Evolutionary conservation across 2,888 invertebrate species (phyloP).

Genomic region (Xanthia icteritia): DNA sequence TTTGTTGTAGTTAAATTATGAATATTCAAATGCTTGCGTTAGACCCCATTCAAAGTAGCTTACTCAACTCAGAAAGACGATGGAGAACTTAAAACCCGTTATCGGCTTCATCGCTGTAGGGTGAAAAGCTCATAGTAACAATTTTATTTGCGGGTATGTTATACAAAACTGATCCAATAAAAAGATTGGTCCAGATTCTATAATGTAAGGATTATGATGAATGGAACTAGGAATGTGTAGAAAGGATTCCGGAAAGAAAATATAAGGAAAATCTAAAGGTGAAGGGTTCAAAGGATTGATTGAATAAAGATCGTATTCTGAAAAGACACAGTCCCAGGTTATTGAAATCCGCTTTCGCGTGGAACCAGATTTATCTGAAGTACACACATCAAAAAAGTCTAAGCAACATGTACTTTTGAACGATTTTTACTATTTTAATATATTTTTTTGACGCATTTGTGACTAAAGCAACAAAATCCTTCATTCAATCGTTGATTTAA

Average conservation of each 20-base stretch:
- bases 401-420: too few species aligned
- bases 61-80: not conserved
- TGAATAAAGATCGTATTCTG: slow-evolving; percentile 58
- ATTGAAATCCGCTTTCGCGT: slow-evolving; percentile 53
- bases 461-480: too few species aligned
- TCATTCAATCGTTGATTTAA: too few species aligned
- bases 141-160: slow-evolving; percentile 9
- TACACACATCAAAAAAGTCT: too few species aligned
- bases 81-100: not conserved
- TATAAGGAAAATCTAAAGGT: slow-evolving; percentile 45
- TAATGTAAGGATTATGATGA: slow-evolving; percentile 44
- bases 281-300: slow-evolving; percentile 51
- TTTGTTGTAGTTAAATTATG: not conserved
- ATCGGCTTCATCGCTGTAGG: too few species aligned
- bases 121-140: slow-evolving; percentile 4
- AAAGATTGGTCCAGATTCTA: slow-evolving; percentile 28
- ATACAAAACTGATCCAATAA: slow-evolving; percentile 31
- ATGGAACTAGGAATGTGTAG: slow-evolving; percentile 34
- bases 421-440: too few species aligned
- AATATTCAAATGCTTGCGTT: not conserved
- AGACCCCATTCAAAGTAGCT: too few species aligned
- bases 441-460: too few species aligned
- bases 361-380: slow-evolving; percentile 11
- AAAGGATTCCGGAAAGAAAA: slow-evolving; percentile 50
- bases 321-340: slow-evolving; percentile 50